Evolutionary conservation across 2,113 vertebrate genomes (phyloP).

Genomic region (Parus major): DNA sequence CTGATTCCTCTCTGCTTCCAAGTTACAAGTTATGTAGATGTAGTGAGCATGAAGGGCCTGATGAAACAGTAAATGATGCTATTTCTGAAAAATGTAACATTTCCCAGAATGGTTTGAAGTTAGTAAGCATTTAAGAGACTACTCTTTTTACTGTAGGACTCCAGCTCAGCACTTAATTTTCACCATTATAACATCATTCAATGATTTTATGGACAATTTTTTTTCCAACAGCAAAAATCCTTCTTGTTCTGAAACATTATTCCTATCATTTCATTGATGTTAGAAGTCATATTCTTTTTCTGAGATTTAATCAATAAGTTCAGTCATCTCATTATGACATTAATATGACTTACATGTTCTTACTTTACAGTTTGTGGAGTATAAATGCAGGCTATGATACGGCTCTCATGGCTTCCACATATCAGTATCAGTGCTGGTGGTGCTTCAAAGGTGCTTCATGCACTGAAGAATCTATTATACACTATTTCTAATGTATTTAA

Average conservation of each 20-base stretch:
- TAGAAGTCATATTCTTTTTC: background rate
- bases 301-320: background rate
- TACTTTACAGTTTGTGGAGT: background rate
- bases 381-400: background rate
- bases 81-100: background rate
- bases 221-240: background rate
- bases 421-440: background rate
- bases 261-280: background rate
- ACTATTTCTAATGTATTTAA: background rate
- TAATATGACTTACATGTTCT: background rate
- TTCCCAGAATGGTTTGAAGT: background rate
- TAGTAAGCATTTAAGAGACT: background rate
- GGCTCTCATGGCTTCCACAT: background rate
- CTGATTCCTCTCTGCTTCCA: background rate
- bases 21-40: background rate
- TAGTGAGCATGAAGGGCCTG: background rate
- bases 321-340: background rate
- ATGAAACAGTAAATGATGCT: background rate
- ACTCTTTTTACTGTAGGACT: background rate
- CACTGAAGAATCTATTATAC: background rate
- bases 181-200: background rate
- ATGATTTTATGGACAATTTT: background rate
- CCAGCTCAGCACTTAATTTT: background rate
- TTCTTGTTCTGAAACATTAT: background rate
- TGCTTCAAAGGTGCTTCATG: background rate